phyloP scores from a whole-genome alignment of 2,113 vertebrate genomes.

The Myiozetetes cayanensis region DNA sequence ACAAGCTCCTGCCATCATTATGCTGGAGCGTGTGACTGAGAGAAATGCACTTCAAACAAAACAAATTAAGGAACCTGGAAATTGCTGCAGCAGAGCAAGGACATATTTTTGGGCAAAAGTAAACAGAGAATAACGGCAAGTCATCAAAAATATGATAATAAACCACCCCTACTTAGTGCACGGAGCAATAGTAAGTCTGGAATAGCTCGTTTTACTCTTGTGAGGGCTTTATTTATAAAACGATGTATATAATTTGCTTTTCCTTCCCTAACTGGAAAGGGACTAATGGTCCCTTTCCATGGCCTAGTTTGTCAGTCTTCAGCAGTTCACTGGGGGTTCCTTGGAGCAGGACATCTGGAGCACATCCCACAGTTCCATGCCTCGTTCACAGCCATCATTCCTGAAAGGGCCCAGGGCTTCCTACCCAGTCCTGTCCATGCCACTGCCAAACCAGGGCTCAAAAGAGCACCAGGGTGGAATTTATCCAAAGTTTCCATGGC shows the following conservation, averaged over 20 bases:
- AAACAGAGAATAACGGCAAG: background rate
- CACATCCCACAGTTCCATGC: background rate
- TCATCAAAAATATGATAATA: background rate
- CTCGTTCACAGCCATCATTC: accelerated
- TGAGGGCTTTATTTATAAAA: background rate
- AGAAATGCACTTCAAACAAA: conserved; percentile 29
- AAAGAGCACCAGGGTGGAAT: accelerated
- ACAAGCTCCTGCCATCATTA: background rate
- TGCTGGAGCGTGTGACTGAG: background rate
- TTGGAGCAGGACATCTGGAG: background rate
- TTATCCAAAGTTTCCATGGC: accelerated
- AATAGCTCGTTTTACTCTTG: background rate
- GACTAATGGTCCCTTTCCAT: background rate
- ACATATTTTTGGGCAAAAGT: conserved; percentile 3
- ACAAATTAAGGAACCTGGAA: conserved; percentile 20
- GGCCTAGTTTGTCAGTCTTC: background rate
- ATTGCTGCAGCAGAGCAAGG: background rate
- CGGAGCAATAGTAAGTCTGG: background rate
- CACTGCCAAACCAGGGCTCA: accelerated
- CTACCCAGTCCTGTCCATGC: accelerated
- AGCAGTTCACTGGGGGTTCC: accelerated
- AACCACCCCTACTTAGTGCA: background rate
- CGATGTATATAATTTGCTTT: background rate
- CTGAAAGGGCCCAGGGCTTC: background rate
- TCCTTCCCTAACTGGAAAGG: background rate